Base-by-base conservation (phyloP, 1,140 invertebrate genomes). In the Wiebesia pumilae region DNA sequence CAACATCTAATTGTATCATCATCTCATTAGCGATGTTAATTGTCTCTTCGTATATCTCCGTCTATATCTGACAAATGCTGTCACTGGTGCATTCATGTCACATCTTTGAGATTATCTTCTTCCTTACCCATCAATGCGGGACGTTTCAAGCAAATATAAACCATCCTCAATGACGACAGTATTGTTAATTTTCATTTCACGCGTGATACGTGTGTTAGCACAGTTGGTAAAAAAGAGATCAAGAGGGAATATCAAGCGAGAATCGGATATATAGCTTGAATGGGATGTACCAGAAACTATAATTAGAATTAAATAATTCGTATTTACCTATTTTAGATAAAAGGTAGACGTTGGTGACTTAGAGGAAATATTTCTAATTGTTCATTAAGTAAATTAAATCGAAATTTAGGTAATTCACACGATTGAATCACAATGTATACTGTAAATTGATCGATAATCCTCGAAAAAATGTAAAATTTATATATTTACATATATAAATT, bases 21-120 rank as follows among this genome's bases (percentile, higher is more conserved):
- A 40, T 14, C 85, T 87, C 85, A 81, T 87, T 87, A 87, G 85
- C 58, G 81, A 83, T 87, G 80, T 81, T 83, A 81, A 86, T 86
- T 86, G 85, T 38, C 85, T 69, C 35, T 81, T 82, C 78, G 85
- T 82, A 38, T n/a, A 40, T 21, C 38, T 30, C 30, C 47, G 30
- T 24, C n/a, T 27, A 62, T 27, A 3, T 2, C 24, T 3, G 58
- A 4, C 58, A 24, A 24, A 27, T 3, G 58, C 58, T 7, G 24
- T 10, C 58, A 62, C 14, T 62, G 58, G 58, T 62, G 58, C 27
- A 1, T 2, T 4, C 21, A 3, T 27, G 21, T 10, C 14, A 24
- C 24, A 24, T 54, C 24, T 62, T 62, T 10, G 24, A 21, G 58
- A 3, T 3, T 27, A 24, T 62, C 58, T 24, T 62, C 58, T 62